A percentile compares a stretch with the other conserved stretches of the same genome.
Evolutionary conservation across 2,113 vertebrate genomes (phyloP).

Genomic region (Sturnira hondurensis): DNA sequence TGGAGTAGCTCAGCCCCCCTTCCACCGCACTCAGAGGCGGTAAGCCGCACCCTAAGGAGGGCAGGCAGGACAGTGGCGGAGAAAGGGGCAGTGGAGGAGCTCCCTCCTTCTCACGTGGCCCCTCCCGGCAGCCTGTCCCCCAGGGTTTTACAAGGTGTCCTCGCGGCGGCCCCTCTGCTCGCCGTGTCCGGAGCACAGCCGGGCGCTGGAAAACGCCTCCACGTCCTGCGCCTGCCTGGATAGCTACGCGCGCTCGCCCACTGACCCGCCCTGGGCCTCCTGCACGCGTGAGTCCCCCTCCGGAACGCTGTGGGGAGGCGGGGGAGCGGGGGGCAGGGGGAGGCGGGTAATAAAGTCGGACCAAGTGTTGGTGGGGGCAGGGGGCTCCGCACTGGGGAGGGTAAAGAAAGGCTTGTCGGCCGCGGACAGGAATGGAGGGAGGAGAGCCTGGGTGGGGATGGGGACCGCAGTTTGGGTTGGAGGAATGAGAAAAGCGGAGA

Average conservation of each 20-base stretch:
- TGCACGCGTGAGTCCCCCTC: conserved; percentile 89
- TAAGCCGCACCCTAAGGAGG: background rate
- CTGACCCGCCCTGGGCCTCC: conserved; percentile 90
- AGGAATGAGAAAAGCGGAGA: background rate
- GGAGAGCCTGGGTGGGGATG: background rate
- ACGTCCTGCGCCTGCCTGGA: conserved; percentile 90
- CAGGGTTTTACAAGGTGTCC: conserved; percentile 93
- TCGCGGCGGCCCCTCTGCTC: conserved; percentile 91
- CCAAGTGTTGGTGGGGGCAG: background rate
- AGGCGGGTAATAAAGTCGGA: background rate
- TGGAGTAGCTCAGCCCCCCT: background rate
- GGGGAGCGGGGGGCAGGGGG: no score
- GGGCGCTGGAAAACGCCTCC: conserved; percentile 91
- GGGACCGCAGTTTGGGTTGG: background rate
- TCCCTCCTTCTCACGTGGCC: conserved; percentile 48
- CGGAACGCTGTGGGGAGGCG: rapidly evolving
- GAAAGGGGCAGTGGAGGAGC: background rate
- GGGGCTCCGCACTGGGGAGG: background rate
- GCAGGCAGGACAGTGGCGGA: background rate
- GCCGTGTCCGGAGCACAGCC: conserved; percentile 91
- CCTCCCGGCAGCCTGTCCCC: conserved; percentile 87
- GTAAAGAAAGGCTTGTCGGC: rapidly evolving
- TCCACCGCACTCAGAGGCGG: background rate
- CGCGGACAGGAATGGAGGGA: background rate
- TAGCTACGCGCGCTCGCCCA: conserved; percentile 90